A percentile compares a stretch with the other conserved stretches of the same genome.
These are phyloP conservation scores for Noctua pronuba DNA, from an alignment of 2,888 invertebrate species.

Conservation along the genomic window DNA sequence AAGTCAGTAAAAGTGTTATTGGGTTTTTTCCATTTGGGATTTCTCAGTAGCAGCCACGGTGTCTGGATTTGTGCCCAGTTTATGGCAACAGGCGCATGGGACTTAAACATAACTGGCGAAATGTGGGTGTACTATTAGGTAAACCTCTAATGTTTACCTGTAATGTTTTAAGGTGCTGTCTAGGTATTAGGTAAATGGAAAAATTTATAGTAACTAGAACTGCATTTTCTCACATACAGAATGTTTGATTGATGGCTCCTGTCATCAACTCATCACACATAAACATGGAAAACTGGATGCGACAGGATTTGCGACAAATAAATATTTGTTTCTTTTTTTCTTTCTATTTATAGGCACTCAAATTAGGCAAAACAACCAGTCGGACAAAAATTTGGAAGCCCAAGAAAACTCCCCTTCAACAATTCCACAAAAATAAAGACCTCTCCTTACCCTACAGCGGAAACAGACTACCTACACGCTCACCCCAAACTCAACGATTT, in stretches of 20 bases:
- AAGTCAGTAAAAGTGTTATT: no score
- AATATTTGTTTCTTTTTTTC: no score
- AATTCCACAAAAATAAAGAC: conserved; percentile 36
- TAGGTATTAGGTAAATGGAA: background rate
- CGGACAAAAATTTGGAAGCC: background rate
- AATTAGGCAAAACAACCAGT: background rate
- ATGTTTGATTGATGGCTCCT: background rate
- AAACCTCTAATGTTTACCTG: no score
- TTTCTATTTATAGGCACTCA: background rate
- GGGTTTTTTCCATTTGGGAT: no score
- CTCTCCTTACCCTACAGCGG: conserved; percentile 19
- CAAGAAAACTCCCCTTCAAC: conserved; percentile 12
- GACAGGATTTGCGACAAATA: no score
- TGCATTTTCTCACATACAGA: background rate
- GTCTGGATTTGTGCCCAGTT: no score
- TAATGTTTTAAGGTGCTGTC: background rate
- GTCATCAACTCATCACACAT: background rate
- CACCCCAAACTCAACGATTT: conserved; percentile 58
- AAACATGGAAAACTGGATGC: background rate
- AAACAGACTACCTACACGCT: conserved; percentile 36
- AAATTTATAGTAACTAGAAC: background rate
- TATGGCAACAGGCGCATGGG: no score
- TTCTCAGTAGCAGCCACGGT: no score
- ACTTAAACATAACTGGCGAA: no score
- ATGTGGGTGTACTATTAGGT: no score